These are phyloP conservation scores for Athrips mouffetella DNA, from an alignment of 2,888 invertebrate genomes.

Conservation along the genomic window DNA sequence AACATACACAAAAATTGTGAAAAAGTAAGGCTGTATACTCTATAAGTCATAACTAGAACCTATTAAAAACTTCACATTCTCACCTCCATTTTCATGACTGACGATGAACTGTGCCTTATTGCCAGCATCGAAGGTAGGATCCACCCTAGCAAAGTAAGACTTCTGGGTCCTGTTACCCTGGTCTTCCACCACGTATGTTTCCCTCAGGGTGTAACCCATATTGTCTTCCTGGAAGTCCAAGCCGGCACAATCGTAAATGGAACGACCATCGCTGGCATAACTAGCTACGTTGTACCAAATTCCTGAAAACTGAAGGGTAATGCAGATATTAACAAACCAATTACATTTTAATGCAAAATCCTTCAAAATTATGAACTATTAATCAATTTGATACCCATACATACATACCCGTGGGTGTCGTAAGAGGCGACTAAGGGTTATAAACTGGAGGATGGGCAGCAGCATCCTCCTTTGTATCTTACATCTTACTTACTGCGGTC, in stretches of 20 bases:
- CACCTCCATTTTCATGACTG: conserved; percentile 65
- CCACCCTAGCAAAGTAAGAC: conserved; percentile 65
- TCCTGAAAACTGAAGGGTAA: conserved; percentile 61
- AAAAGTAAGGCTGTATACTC: too few species aligned
- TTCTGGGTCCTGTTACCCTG: conserved; percentile 62
- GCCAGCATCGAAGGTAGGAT: conserved; percentile 66
- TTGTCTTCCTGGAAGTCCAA: conserved; percentile 68
- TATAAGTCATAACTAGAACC: too few species aligned
- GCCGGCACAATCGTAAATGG: conserved; percentile 60
- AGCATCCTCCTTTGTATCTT: too few species aligned
- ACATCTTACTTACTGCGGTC: too few species aligned
- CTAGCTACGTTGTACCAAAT: conserved; percentile 66
- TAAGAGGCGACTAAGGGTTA: too few species aligned
- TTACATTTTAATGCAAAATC: too few species aligned
- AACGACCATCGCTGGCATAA: conserved; percentile 60
- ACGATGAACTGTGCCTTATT: conserved; percentile 63
- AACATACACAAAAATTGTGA: too few species aligned
- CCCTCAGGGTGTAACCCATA: conserved; percentile 59
- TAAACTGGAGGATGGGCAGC: too few species aligned
- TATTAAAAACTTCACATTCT: too few species aligned
- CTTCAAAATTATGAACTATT: too few species aligned
- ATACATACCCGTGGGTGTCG: too few species aligned
- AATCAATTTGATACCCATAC: too few species aligned
- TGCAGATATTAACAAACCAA: conserved; percentile 4
- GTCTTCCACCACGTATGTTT: conserved; percentile 54